Evolutionary conservation across 2,888 invertebrate species (phyloP), one percentile per base, ranked within the genome.

Genomic region (Andrena fulva): DNA sequence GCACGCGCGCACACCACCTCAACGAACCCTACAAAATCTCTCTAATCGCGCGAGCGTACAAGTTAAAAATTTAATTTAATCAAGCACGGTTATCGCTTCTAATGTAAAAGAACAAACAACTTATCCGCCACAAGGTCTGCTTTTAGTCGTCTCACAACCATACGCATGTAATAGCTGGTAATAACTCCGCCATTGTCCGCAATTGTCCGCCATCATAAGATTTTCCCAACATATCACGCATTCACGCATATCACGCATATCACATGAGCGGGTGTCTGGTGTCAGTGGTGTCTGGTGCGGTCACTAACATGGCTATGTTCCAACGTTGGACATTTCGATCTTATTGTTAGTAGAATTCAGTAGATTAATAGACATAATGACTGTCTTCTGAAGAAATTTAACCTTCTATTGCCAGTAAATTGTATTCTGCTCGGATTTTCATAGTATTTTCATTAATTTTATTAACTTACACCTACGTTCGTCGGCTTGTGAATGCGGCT

Each of bases 171-270:
- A 56, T 35, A 50, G 24, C 20, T 52, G n/a, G 68, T 5, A 80
- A 56, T 35, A 59, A 54, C 29, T 52, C 8, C 52, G 52, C 20
- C 20, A 20, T 20, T 52, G 24, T 80, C 8, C 52, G 52, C 20
- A 8, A 20, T 20, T 52, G 24, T 80, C 68, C 62, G 73, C 80
- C 80, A 80, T 80, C 24, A 31, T 80, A 48, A n/a, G 62, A 56
- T 27, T 54, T 80, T 67, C 50, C 8, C 73, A 80, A 69, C 66
- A 67, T 10, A 79, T 71, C 52, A 79, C 52, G 35, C 60, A 66
- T 10, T 71, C 52, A 79, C 52, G 35, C 60, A 66, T 10, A 79
- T 20, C 20, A 20, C 20, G 35, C 60, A 66, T 10, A 79, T 80
- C 60, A 79, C 52, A 60, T 24, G 50, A 79, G 50, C n/a, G n/a